Percentiles rank a stretch among this genome's conserved stretches.
Evolutionary conservation across 2,797 vertebrate genomes (phyloP).

Genomic region (Mionectes olivaceus): DNA sequence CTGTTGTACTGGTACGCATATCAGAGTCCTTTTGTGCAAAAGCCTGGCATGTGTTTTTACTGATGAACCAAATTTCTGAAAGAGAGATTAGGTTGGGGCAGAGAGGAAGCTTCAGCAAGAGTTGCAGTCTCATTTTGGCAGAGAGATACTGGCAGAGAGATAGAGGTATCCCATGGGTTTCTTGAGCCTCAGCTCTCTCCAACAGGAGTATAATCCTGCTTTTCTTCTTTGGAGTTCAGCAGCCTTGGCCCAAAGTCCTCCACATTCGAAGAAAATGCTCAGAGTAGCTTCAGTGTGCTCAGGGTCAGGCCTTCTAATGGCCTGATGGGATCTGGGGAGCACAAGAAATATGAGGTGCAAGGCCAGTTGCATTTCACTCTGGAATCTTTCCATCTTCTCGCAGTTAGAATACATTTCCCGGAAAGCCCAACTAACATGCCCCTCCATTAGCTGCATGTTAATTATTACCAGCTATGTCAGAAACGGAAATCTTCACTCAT

Average conservation of each 20-base stretch:
- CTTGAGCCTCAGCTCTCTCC: neutral
- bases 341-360: slow-evolving; percentile 67
- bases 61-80: neutral
- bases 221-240: slow-evolving; percentile 3
- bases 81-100: neutral
- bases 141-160: neutral
- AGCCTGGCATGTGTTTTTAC: neutral
- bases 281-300: neutral
- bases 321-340: slow-evolving; percentile 33
- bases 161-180: neutral
- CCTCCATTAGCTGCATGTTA: slow-evolving; percentile 53
- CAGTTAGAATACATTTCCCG: slow-evolving; percentile 42
- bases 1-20: neutral
- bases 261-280: slow-evolving; percentile 1
- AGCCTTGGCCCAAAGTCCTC: neutral
- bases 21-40: neutral
- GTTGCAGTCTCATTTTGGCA: neutral
- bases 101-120: neutral
- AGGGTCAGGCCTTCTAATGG: slow-evolving; percentile 35
- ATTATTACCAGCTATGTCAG: slow-evolving; percentile 64
- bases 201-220: neutral
- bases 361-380: slow-evolving; percentile 55
- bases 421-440: slow-evolving; percentile 33
- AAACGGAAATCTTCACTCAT: slow-evolving; percentile 41
- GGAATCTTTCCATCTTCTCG: slow-evolving; percentile 41